phyloP scores from a whole-genome alignment of 1,140 invertebrate species.

The Anastrepha ludens region DNA sequence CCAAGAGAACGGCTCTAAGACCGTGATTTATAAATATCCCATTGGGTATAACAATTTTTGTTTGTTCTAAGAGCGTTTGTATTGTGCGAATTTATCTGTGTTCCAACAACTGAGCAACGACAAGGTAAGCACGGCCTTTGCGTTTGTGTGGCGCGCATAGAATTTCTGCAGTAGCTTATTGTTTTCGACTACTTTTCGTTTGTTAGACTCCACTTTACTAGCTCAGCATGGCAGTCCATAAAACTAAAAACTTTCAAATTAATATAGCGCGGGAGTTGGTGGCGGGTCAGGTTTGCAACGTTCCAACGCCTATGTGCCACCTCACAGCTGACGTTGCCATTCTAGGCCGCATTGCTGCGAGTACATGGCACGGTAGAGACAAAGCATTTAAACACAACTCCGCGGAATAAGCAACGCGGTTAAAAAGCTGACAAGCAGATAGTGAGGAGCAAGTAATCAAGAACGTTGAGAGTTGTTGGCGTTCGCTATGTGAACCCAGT shows the following conservation, averaged over 20 bases:
- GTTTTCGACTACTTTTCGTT: not conserved
- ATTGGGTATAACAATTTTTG: no score
- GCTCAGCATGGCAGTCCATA: slow-evolving; percentile 21
- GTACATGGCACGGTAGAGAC: not conserved
- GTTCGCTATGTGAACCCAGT: not conserved
- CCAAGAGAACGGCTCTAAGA: no score
- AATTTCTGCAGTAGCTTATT: no score
- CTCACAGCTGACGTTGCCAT: not conserved
- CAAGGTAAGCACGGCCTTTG: no score
- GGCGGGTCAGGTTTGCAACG: not conserved
- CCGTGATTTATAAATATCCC: no score
- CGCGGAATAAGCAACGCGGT: not conserved
- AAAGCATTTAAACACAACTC: slow-evolving; percentile 32
- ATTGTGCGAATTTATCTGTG: no score
- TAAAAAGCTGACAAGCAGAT: slow-evolving; percentile 37
- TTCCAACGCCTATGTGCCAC: not conserved
- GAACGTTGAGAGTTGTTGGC: slow-evolving; percentile 11
- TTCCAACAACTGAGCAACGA: no score
- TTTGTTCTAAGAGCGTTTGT: no score
- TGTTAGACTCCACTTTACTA: not conserved
- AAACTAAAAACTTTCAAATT: slow-evolving; percentile 12
- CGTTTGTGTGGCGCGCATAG: no score
- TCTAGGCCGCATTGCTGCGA: not conserved
- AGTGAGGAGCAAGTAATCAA: not conserved
- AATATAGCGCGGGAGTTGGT: slow-evolving; percentile 24